Conservation (phyloP, 64 coral and sea anemone species). For the Montipora efflorescens region DNA sequence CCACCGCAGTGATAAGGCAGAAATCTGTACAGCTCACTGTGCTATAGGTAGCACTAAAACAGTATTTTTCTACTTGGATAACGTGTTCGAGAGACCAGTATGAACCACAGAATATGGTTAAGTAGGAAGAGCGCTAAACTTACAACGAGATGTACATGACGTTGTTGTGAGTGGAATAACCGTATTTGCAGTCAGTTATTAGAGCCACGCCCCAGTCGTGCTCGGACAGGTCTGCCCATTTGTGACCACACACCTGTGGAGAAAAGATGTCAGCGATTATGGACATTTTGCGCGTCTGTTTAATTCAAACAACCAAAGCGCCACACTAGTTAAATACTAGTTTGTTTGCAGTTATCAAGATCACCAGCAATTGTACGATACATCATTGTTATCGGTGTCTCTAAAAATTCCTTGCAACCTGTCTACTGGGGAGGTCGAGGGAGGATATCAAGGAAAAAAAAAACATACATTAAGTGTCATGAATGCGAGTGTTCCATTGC, state of each 20-base stretch:
- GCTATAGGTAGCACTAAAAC: not conserved
- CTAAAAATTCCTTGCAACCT: no score
- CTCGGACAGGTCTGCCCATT: constrained; percentile 92
- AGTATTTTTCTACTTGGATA: not conserved
- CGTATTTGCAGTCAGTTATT: constrained; percentile 96
- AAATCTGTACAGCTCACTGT: no score
- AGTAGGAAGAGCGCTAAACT: constrained; percentile 28
- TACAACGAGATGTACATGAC: constrained; percentile 95
- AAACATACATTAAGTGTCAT: no score
- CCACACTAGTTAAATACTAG: no score
- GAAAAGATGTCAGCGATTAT: not conserved
- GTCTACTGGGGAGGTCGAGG: no score
- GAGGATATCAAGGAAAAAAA: no score
- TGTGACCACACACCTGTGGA: constrained; percentile 95
- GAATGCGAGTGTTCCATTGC: no score
- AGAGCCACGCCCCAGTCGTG: constrained; percentile 93
- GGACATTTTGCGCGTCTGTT: not conserved
- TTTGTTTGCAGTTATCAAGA: no score
- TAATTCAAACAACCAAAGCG: not conserved
- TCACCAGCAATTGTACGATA: no score
- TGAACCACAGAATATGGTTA: not conserved
- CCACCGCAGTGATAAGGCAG: no score
- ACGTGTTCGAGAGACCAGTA: no score
- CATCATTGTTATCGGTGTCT: no score
- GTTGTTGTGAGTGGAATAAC: constrained; percentile 85